phyloP scores from a whole-genome alignment of 2,888 invertebrate genomes.

The Sphaerophoria rueppellii region DNA sequence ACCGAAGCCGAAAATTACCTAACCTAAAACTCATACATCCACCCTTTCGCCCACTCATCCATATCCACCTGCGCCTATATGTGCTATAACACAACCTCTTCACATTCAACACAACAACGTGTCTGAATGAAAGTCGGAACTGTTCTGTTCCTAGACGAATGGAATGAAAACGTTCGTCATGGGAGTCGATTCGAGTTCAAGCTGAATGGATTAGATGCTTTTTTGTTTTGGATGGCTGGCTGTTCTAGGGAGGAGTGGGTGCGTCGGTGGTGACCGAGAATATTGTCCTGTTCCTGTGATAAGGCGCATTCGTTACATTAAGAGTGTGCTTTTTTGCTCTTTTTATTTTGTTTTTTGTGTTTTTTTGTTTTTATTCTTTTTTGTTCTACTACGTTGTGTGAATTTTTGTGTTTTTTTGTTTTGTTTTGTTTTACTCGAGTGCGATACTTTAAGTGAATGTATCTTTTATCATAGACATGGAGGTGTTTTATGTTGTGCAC shows the following conservation, averaged over 20 bases:
- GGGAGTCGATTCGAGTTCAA: slow-evolving; percentile 55
- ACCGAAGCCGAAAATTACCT: slow-evolving; percentile 70
- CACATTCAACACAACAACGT: background rate
- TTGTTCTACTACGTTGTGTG: background rate
- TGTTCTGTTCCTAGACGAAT: slow-evolving; percentile 28
- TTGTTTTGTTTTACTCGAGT: background rate
- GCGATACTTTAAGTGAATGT: slow-evolving; percentile 11
- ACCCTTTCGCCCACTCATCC: background rate
- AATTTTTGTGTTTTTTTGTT: background rate
- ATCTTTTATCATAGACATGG: slow-evolving; percentile 3
- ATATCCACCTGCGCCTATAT: no score
- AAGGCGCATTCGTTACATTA: slow-evolving; percentile 67
- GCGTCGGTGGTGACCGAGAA: slow-evolving; percentile 33
- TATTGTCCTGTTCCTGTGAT: slow-evolving; percentile 66
- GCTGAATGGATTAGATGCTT: slow-evolving; percentile 59
- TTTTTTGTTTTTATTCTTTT: background rate
- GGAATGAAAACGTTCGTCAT: slow-evolving; percentile 57
- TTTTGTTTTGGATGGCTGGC: background rate
- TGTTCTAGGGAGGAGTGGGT: background rate
- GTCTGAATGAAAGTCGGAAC: background rate
- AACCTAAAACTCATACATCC: slow-evolving; percentile 20
- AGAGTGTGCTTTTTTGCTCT: slow-evolving; percentile 51
- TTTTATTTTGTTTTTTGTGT: slow-evolving; percentile 10
- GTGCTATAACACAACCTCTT: no score
- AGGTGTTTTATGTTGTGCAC: slow-evolving; percentile 50